Evolutionary conservation across 2,797 vertebrate species (phyloP).

Genomic region (Numenius phaeopus): DNA sequence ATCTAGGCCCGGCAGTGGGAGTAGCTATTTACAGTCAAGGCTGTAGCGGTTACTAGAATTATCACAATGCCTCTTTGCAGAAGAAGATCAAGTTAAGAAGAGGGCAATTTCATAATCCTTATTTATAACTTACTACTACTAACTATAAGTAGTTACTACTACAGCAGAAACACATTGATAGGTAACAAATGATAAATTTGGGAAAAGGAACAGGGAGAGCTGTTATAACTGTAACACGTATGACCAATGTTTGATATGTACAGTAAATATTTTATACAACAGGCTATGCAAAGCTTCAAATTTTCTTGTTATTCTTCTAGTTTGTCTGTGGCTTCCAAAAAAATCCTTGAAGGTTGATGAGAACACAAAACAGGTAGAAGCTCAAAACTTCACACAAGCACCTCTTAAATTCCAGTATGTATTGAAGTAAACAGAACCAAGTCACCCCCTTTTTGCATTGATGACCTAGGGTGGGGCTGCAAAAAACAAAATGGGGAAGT

Average conservation of each 20-base stretch:
- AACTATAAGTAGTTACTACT: background rate
- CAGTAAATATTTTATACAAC: background rate
- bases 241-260: background rate
- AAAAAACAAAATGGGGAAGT: background rate
- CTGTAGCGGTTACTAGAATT: background rate
- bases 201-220: background rate
- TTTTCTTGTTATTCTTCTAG: background rate
- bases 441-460: background rate
- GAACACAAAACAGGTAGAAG: background rate
- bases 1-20: background rate
- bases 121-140: background rate
- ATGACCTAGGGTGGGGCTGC: background rate
- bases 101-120: background rate
- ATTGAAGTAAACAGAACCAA: background rate
- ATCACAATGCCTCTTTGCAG: background rate
- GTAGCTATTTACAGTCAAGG: slow-evolving; percentile 22
- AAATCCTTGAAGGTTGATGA: background rate
- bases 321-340: background rate
- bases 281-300: background rate
- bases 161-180: background rate
- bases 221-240: background rate
- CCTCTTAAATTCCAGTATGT: background rate
- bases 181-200: background rate
- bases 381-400: background rate
- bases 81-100: background rate